Conservation (phyloP, 2,797 vertebrate species). For the Austrolebias charrua region DNA sequence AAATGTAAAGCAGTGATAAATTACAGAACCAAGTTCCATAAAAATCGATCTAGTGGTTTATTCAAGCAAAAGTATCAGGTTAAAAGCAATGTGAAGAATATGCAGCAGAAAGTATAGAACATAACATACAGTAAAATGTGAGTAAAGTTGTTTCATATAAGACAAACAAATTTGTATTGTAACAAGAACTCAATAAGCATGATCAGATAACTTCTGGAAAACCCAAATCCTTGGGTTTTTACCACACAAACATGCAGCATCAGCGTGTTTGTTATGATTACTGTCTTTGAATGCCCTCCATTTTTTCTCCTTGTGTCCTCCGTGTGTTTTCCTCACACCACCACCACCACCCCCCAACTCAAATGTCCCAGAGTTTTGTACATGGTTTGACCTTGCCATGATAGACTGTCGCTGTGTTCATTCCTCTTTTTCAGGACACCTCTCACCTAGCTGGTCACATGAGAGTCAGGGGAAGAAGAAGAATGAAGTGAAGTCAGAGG, state of each 20-base stretch:
- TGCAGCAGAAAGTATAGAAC: not conserved
- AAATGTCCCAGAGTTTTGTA: slow-evolving; percentile 71
- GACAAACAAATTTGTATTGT: too few relatives aligned
- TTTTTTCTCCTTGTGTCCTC: slow-evolving; percentile 22
- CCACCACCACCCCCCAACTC: not conserved
- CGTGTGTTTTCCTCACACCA: slow-evolving; percentile 18
- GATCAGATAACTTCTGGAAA: not conserved
- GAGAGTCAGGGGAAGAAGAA: slow-evolving; percentile 60
- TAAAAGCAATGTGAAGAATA: not conserved
- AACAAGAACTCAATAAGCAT: too few relatives aligned
- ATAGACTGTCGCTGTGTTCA: slow-evolving; percentile 87
- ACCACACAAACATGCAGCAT: not conserved
- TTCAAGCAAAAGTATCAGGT: not conserved
- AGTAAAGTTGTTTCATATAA: too few relatives aligned
- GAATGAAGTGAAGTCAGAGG: slow-evolving; percentile 66
- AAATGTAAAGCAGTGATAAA: too few relatives aligned
- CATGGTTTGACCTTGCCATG: slow-evolving; percentile 88
- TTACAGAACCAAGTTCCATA: not conserved
- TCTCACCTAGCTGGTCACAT: slow-evolving; percentile 82
- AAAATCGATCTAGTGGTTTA: not conserved
- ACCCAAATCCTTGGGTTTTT: not conserved
- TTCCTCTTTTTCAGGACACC: slow-evolving; percentile 84
- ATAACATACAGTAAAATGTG: too few relatives aligned
- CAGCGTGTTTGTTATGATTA: slow-evolving; percentile 39
- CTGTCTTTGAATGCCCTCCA: slow-evolving; percentile 16